Evolutionary conservation across 2,888 invertebrate species (phyloP), one percentile per base, ranked within the genome.

Genomic region (Drosophila meridionalis): DNA sequence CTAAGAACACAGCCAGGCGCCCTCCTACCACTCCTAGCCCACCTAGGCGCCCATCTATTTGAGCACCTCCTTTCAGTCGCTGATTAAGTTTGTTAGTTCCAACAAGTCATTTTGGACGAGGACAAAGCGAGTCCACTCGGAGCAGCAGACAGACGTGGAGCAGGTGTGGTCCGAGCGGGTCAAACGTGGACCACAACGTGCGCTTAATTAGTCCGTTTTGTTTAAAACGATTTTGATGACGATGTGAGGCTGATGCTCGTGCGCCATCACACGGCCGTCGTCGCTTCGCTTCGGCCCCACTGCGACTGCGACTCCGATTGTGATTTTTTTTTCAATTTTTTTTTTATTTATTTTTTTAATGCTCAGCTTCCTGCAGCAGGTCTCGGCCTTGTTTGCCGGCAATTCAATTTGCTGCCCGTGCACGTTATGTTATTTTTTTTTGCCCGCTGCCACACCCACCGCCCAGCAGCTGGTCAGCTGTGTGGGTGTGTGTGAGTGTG

Each of bases 181-280:
- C 67, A 60, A 66, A 65, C 65, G 55, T 40, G 55, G 71, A 52
- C 53, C 11, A 34, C 70, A 82, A 78, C 83, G 76, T 81, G 71
- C 81, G 84, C 87, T 87, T 88, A 87, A 87, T 87, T 87, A 87
- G 89, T 87, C 81, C 81, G 87, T 88, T 87, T 87, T 87, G 89
- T 82, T 87, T 84, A 82, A 86, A 86, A 80, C 78, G 84, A 83
- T 86, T 86, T 82, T 84, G 83, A 83, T 79, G 83, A 73, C 82
- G 73, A 73, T 78, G 83, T 78, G 83, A 65, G 59, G 58, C 70
- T 70, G 82, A 78, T 78, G 61, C 67, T 73, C 80, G 62, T 36
- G 34, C 36, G 26, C 6, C 65, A 63, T 38, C 30, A 38, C 42
- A 42, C 36, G 61, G 20, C 36, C 43, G 38, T 11, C 63, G 50